A percentile compares a stretch with the other conserved stretches of the same genome.
These are phyloP conservation scores for Hemiprocne comata DNA, from an alignment of 2,113 vertebrate species.

Conservation along the genomic window DNA sequence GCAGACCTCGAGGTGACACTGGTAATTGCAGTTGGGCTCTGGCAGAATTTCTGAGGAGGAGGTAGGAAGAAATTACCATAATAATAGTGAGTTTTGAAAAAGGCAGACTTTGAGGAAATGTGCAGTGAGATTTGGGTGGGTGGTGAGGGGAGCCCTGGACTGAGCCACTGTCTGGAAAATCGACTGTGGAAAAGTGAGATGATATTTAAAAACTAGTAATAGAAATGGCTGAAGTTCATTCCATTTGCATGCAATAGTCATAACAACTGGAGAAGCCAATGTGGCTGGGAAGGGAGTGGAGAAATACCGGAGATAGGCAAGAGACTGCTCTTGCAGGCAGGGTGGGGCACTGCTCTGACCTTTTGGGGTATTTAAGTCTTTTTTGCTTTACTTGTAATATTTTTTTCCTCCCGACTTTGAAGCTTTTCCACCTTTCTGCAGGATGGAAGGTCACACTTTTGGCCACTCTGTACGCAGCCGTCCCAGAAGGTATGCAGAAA, in stretches of 20 bases:
- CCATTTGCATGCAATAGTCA: constrained; percentile 12
- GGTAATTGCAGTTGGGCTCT: neutral
- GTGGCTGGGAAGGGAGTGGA: neutral
- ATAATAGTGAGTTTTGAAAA: neutral
- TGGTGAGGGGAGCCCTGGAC: constrained; percentile 24
- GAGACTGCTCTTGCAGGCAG: neutral
- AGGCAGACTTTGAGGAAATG: constrained; percentile 44
- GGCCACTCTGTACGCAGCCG: neutral
- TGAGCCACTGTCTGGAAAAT: constrained; percentile 25
- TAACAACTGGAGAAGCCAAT: constrained; percentile 28
- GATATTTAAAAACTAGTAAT: constrained; percentile 48
- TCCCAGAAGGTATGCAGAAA: neutral
- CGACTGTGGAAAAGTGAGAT: constrained; percentile 32
- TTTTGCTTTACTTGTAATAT: neutral
- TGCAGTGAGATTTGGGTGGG: neutral
- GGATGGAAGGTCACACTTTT: neutral
- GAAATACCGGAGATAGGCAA: neutral
- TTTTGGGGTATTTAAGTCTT: neutral
- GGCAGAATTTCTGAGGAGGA: neutral
- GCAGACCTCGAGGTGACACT: neutral
- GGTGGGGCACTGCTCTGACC: neutral
- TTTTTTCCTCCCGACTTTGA: neutral
- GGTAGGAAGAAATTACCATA: neutral
- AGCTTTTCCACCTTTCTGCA: neutral
- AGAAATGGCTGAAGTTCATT: constrained; percentile 40